Percentiles rank a stretch among this genome's conserved stretches.
Conservation (phyloP, 2,888 invertebrate species). For the Brachyopa scutellaris region DNA sequence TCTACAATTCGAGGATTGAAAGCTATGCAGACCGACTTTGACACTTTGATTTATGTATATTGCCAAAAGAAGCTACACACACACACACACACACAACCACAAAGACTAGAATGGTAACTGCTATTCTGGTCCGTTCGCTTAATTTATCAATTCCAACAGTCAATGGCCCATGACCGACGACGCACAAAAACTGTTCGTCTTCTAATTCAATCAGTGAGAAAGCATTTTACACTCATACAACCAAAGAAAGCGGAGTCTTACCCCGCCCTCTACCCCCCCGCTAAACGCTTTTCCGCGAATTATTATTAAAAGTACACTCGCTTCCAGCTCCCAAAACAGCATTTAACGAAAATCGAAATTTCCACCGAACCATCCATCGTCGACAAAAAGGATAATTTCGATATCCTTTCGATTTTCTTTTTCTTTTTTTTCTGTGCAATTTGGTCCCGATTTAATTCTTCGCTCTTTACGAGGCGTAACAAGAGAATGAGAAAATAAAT, state of each 20-base stretch:
- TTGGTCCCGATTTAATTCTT: neutral
- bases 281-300: slow-evolving; percentile 35
- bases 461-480: neutral
- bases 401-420: slow-evolving; percentile 41
- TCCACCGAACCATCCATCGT: slow-evolving; percentile 31
- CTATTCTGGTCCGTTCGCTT: neutral
- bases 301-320: slow-evolving; percentile 37
- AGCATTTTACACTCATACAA: neutral
- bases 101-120: too few species aligned
- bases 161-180: slow-evolving; percentile 45
- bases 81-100: neutral
- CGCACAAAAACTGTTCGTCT: slow-evolving; percentile 1
- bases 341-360: slow-evolving; percentile 24
- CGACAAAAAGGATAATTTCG: slow-evolving; percentile 53
- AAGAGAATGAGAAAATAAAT: slow-evolving; percentile 52
- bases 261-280: neutral
- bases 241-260: too few species aligned
- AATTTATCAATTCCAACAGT: slow-evolving; percentile 59
- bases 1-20: too few species aligned
- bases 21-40: slow-evolving; percentile 3
- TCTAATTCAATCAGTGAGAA: slow-evolving; percentile 40
- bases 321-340: neutral
- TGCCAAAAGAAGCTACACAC: too few species aligned
- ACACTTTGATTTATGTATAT: slow-evolving; percentile 49
- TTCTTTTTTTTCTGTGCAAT: neutral